phyloP scores from a whole-genome alignment of 2,888 invertebrate genomes.

The Pollenia angustigena region DNA sequence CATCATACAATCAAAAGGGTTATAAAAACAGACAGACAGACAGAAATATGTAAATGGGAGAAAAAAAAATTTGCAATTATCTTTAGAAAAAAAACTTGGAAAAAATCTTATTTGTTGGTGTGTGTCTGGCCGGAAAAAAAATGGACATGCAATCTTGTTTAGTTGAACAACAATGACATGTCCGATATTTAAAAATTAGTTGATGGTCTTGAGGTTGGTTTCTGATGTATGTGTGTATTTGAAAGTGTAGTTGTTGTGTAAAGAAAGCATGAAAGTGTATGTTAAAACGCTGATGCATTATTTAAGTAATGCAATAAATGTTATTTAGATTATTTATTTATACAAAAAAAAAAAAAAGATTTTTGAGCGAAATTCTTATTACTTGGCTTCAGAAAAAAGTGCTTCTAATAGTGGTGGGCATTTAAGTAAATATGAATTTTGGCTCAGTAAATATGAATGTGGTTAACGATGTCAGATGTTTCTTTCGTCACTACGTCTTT shows the following conservation, averaged over 20 bases:
- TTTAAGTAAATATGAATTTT: no score
- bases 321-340: constrained; percentile 16
- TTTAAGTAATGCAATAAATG: constrained; percentile 54
- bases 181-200: constrained; percentile 41
- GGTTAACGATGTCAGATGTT: no score
- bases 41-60: constrained; percentile 8
- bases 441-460: no score
- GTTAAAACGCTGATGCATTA: constrained; percentile 60
- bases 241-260: constrained; percentile 9
- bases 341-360: no score
- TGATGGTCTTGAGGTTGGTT: neutral
- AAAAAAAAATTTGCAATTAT: constrained; percentile 51
- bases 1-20: constrained; percentile 50
- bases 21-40: neutral
- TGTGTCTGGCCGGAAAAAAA: constrained; percentile 1
- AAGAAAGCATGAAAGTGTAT: neutral
- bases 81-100: constrained; percentile 4
- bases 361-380: no score
- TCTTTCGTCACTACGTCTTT: no score
- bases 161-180: constrained; percentile 43
- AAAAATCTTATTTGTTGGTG: constrained; percentile 14
- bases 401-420: no score
- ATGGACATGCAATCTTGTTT: constrained; percentile 50
- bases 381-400: no score
- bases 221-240: neutral